These are phyloP conservation scores for Trachymyrmex cornetzi DNA, from an alignment of 1,140 invertebrate genomes.

Conservation along the genomic window DNA sequence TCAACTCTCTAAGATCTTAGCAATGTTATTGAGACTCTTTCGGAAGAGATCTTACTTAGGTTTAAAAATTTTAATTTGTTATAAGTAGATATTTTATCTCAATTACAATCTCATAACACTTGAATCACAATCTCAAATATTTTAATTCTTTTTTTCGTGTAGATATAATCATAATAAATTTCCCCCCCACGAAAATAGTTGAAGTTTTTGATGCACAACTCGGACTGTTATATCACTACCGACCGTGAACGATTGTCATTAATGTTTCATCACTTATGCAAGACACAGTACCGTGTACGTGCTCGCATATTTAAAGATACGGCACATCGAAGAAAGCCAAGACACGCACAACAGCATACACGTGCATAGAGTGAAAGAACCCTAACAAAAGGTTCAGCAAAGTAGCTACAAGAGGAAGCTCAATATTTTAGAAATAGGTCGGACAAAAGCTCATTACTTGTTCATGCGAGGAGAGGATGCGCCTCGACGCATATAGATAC, in stretches of 20 bases:
- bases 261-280: slow-evolving; percentile 30
- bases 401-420: slow-evolving; percentile 39
- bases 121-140: neutral
- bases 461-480: neutral
- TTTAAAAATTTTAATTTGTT: neutral
- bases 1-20: neutral
- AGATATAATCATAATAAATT: neutral
- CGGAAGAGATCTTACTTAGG: neutral
- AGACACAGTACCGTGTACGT: neutral
- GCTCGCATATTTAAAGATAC: slow-evolving; percentile 31
- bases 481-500: neutral
- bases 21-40: neutral
- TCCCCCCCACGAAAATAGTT: neutral
- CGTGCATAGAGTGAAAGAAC: neutral
- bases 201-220: slow-evolving; percentile 24
- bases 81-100: neutral
- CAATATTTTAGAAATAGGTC: slow-evolving; percentile 56
- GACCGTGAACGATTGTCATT: slow-evolving; percentile 29
- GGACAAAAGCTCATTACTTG: slow-evolving; percentile 37
- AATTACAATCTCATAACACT: neutral
- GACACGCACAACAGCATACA: neutral
- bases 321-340: slow-evolving; percentile 18
- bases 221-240: neutral
- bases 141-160: neutral
- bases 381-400: neutral